Conservation (phyloP, 2,888 invertebrate species). For the Sesamia inferens region DNA sequence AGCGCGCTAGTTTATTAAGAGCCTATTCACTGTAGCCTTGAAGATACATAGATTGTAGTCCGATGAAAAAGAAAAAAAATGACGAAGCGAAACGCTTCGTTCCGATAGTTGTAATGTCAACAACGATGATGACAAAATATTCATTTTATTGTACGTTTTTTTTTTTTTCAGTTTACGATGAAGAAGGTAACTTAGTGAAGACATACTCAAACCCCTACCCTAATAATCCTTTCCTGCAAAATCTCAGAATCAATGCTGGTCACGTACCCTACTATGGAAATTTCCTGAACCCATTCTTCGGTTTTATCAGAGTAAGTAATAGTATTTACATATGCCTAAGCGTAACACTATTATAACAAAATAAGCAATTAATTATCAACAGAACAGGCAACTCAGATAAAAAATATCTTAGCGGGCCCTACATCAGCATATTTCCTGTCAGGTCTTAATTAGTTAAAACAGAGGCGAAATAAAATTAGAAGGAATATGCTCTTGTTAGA, state of each 20-base stretch:
- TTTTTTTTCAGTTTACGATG: conserved; percentile 82
- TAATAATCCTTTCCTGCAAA: conserved; percentile 76
- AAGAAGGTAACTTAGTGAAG: conserved; percentile 82
- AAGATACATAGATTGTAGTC: too few species aligned
- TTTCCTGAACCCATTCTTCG: conserved; percentile 81
- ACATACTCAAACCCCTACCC: conserved; percentile 78
- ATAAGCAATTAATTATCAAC: neutral
- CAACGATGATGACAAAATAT: too few species aligned
- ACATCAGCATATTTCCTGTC: neutral
- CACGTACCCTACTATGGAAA: conserved; percentile 76
- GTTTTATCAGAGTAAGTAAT: conserved; percentile 78
- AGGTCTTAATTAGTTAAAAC: neutral
- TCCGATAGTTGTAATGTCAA: too few species aligned
- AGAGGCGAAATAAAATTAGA: neutral
- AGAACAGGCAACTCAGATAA: neutral
- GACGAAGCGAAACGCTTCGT: too few species aligned
- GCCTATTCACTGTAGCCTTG: too few species aligned
- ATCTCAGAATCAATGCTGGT: conserved; percentile 75
- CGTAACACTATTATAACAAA: neutral
- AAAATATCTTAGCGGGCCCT: neutral
- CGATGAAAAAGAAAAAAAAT: too few species aligned
- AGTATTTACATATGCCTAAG: neutral
- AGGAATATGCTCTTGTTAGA: neutral
- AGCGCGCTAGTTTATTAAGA: too few species aligned
- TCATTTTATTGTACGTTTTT: too few species aligned